phyloP scores from a whole-genome alignment of 2,113 vertebrate species.

The cat (Felis catus) region F.catus_Fca126_mat1.0 CM031414.1:111543001-111543500 shows the following conservation, averaged over 20 bases:
- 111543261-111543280: not conserved
- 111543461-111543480: rapidly evolving
- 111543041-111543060: not conserved
- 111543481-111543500: not conserved
- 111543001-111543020: no score
- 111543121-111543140: not conserved
- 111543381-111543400: not conserved
- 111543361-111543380: not conserved
- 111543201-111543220: not conserved
- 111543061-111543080: not conserved
- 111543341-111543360: not conserved
- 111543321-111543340: not conserved
- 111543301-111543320: not conserved
- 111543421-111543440: not conserved
- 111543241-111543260: not conserved
- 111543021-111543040: no score
- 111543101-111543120: not conserved
- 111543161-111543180: not conserved
- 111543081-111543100: not conserved
- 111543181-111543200: not conserved
- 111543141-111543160: not conserved
- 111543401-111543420: not conserved
- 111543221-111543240: not conserved
- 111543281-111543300: not conserved
- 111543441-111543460: not conserved